Percentiles rank a stretch among this genome's conserved stretches.
These are phyloP conservation scores for Callopanchax toddi DNA, from an alignment of 2,113 vertebrate species.

Conservation along the genomic window DNA sequence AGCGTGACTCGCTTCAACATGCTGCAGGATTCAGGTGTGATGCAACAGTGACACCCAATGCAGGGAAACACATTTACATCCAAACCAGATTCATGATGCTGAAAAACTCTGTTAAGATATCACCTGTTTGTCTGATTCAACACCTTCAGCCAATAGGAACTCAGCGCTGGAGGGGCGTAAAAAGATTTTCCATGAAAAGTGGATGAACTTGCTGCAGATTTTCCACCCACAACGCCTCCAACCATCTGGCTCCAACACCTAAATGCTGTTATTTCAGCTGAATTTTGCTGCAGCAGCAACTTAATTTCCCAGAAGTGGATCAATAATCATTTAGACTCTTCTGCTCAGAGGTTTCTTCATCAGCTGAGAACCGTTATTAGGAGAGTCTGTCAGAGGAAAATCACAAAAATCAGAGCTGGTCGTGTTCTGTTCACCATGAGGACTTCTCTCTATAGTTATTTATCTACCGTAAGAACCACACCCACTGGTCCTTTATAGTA, in stretches of 20 bases:
- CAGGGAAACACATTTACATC: not conserved
- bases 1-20: not conserved
- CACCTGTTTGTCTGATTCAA: not conserved
- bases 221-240: not conserved
- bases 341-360: not conserved
- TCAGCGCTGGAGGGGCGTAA: not conserved
- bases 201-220: not conserved
- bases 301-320: not conserved
- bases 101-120: not conserved
- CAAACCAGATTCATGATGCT: not conserved
- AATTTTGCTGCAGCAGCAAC: constrained; percentile 1
- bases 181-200: constrained; percentile 2
- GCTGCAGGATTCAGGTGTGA: constrained; percentile 15
- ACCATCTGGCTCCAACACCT: not conserved
- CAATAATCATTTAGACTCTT: not conserved
- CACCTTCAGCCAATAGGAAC: not conserved
- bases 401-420: no score
- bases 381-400: no score
- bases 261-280: not conserved
- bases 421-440: no score
- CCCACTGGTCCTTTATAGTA: no score
- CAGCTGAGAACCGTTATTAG: not conserved
- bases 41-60: constrained; percentile 77
- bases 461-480: no score
- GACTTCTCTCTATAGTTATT: no score